Evolutionary conservation across 2,888 invertebrate species (phyloP).

Genomic region (Theodoxus fluviatilis): DNA sequence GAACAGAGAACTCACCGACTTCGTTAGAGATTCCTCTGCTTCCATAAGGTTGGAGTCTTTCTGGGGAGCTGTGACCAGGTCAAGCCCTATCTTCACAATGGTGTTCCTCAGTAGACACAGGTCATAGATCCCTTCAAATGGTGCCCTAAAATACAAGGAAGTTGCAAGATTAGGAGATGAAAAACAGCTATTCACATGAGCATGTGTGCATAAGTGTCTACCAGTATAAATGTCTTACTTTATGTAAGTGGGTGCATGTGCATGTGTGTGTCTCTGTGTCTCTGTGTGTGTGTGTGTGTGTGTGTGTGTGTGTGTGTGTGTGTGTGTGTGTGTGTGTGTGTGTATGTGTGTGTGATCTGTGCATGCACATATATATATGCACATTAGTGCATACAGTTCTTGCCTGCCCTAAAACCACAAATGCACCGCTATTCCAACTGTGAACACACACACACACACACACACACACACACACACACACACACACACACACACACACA

Average conservation of each 20-base stretch:
- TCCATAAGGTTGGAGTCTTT: slow-evolving; percentile 81
- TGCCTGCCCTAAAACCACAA: too few relatives aligned
- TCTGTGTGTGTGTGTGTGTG: slow-evolving; percentile 23
- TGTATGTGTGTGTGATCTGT: too few relatives aligned
- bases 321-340: not conserved
- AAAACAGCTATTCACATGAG: not conserved
- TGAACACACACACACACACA: too few relatives aligned
- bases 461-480: too few relatives aligned
- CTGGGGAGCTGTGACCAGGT: slow-evolving; percentile 90
- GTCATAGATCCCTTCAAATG: slow-evolving; percentile 69
- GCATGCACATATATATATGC: too few relatives aligned
- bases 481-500: too few relatives aligned
- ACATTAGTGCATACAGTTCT: too few relatives aligned
- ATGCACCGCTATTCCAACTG: too few relatives aligned
- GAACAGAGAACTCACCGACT: slow-evolving; percentile 49
- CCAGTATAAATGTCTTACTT: not conserved
- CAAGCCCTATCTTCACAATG: slow-evolving; percentile 80
- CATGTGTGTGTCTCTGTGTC: slow-evolving; percentile 18
- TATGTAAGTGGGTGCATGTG: not conserved
- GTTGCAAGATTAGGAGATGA: not conserved
- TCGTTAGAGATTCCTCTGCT: slow-evolving; percentile 74
- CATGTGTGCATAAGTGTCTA: not conserved
- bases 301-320: not conserved
- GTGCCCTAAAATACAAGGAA: slow-evolving; percentile 67
- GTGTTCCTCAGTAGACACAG: slow-evolving; percentile 77